Evolutionary conservation across 2,797 vertebrate species (phyloP).

Genomic region (Microctenopoma steveboyesi): DNA sequence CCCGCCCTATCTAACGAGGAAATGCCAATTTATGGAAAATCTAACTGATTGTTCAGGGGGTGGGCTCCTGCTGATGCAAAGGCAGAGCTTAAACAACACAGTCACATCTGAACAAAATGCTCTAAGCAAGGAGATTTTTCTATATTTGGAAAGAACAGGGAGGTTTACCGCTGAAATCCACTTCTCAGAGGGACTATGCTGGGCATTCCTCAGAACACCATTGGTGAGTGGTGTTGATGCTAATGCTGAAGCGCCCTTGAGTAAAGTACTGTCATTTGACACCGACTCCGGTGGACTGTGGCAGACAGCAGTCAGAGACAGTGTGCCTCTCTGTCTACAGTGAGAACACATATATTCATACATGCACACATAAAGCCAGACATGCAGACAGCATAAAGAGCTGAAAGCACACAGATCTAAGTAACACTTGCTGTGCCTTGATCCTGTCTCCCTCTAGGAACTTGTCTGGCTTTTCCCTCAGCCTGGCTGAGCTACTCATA

Average conservation of each 20-base stretch:
- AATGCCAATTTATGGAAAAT: too few relatives aligned
- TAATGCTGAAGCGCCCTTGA: not conserved
- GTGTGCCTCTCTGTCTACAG: slow-evolving; percentile 3
- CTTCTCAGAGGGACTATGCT: not conserved
- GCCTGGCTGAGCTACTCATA: slow-evolving; percentile 66
- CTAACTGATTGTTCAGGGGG: too few relatives aligned
- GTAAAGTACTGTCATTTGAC: not conserved
- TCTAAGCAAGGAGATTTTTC: too few relatives aligned
- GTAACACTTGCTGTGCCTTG: slow-evolving; percentile 63
- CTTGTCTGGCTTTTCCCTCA: slow-evolving; percentile 69
- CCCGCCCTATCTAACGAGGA: too few relatives aligned
- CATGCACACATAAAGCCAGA: slow-evolving; percentile 23
- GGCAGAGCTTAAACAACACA: too few relatives aligned
- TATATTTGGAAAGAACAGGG: too few relatives aligned
- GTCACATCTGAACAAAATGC: too few relatives aligned
- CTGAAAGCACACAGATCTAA: slow-evolving; percentile 60
- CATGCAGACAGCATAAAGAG: slow-evolving; percentile 32
- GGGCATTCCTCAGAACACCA: not conserved
- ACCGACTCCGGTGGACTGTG: not conserved
- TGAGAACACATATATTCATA: slow-evolving; percentile 7
- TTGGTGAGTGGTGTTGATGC: not conserved
- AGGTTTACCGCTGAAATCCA: too few relatives aligned
- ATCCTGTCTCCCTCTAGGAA: slow-evolving; percentile 70
- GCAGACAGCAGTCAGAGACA: too few relatives aligned
- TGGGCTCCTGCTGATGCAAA: too few relatives aligned